Evolutionary conservation across 2,113 vertebrate genomes (phyloP), one percentile per base, ranked within the genome.

Genomic region (Poicephalus gulielmi): DNA sequence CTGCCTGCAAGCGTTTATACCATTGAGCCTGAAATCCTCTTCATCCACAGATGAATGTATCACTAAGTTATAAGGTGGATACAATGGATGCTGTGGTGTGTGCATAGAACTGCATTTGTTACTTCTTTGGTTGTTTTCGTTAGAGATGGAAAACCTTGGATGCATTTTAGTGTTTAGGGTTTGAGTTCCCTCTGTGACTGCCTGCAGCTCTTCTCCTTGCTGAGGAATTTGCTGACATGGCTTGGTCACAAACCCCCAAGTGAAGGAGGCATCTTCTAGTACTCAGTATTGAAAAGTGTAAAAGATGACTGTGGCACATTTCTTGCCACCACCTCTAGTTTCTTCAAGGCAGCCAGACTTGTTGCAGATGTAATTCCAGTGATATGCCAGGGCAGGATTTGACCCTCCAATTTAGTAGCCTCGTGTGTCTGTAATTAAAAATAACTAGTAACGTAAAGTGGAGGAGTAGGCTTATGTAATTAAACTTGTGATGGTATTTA

Each of bases 381-480:
- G 47, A 64, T 52, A 69, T 2, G 22, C 31, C 66, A 57, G 35
- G 69, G 31, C 41, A 82, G 15, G 53, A 79, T 94, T 62, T 91
- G 44, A 80, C 37, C 30, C 75, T 91, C n/a, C 17, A 27, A 23
- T 80, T 87, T 84, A 57, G 33, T 73, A 82, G 47, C 59, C 31
- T 87, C 13, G 6, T 50, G 12, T 67, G 49, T 70, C 86, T 83
- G 23, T 70, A 82, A 71, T 70, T 86, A 50, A 81, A 95, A 88
- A 77, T 83, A 88, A 52, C 3, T 1, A 69, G 16, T 33, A 31
- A 52, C 39, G 50, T 71, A 41, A 83, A 80, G 49, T 43, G 43
- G 63, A 75, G 37, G 50, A 66, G 7, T 50, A 64, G 33, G n/a
- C 16, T 9, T 47, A 41, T 44, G 30, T 63, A 16, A 66, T 67